Evolutionary conservation across 53 echinoderm and acorn worm species (phyloP).

Genomic region (Antedon mediterranea): DNA sequence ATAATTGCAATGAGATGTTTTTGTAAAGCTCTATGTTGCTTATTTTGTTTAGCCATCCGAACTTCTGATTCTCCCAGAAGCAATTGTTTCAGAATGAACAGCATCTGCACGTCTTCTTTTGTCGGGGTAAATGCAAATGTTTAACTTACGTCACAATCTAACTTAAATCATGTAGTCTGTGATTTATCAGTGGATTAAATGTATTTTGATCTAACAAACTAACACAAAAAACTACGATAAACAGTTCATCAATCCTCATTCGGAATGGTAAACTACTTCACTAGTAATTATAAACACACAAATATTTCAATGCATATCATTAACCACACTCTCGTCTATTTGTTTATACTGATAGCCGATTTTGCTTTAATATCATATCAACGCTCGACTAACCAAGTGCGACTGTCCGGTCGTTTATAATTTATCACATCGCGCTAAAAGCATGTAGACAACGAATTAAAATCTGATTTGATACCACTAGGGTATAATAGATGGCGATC

Average conservation of each 20-base stretch:
- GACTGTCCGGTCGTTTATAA: background rate
- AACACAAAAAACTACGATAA: background rate
- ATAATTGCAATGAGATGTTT: too few relatives aligned
- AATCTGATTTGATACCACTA: background rate
- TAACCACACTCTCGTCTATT: background rate
- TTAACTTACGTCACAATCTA: too few relatives aligned
- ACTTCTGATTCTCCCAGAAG: too few relatives aligned
- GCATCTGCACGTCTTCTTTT: too few relatives aligned
- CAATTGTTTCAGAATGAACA: too few relatives aligned
- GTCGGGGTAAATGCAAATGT: too few relatives aligned
- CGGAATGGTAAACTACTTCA: background rate
- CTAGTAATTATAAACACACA: background rate
- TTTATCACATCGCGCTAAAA: background rate
- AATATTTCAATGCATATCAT: background rate
- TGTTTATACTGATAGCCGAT: background rate
- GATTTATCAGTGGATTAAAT: too few relatives aligned
- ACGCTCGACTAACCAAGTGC: background rate
- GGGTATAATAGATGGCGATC: background rate
- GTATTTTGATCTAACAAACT: background rate
- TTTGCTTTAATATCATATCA: background rate
- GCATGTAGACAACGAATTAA: background rate
- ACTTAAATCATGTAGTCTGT: too few relatives aligned
- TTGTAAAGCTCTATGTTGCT: too few relatives aligned
- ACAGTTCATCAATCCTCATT: background rate
- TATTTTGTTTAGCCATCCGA: too few relatives aligned